Evolutionary conservation across 2,113 vertebrate species (phyloP).

Genomic region (Dromiciops gliroides): DNA sequence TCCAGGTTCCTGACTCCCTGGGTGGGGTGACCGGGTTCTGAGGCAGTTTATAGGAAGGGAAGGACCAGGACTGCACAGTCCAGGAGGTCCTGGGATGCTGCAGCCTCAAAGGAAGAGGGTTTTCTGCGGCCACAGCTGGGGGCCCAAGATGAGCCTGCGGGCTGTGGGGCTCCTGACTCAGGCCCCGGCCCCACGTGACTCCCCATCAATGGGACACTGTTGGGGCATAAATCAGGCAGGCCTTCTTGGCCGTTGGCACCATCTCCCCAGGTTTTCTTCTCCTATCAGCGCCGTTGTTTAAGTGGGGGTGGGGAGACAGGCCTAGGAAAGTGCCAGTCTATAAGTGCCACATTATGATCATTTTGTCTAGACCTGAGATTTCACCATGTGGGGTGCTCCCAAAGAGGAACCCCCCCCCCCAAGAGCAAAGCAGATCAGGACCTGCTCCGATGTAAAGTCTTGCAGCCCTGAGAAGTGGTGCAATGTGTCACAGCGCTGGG

Average conservation of each 20-base stretch:
- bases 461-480: background rate
- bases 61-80: background rate
- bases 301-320: background rate
- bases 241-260: background rate
- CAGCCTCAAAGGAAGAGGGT: background rate
- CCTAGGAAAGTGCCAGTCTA: background rate
- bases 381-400: background rate
- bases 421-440: background rate
- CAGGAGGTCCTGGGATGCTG: background rate
- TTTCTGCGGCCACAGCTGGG: background rate
- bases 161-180: too few relatives aligned
- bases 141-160: background rate
- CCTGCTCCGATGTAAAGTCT: background rate
- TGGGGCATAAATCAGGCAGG: background rate
- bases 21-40: background rate
- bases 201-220: background rate
- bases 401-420: background rate
- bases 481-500: background rate
- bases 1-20: background rate
- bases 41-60: background rate
- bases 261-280: background rate
- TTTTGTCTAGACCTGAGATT: background rate
- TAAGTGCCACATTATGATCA: background rate
- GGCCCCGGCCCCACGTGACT: background rate
- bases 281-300: background rate